Evolutionary conservation across 2,797 vertebrate species (phyloP).

Genomic region (Neosilurus hyrtlii): DNA sequence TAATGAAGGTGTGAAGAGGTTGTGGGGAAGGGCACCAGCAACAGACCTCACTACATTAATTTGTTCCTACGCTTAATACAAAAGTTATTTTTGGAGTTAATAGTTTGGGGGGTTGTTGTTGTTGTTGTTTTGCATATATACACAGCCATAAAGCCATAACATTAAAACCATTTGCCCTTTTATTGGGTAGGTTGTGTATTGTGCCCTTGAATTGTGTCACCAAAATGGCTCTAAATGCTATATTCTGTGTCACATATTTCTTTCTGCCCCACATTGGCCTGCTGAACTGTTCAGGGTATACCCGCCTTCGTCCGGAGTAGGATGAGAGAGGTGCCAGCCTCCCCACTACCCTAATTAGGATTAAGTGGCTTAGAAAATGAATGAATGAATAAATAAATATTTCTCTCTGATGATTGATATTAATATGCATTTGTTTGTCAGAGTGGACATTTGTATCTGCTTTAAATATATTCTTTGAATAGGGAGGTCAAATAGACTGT

Average conservation of each 20-base stretch:
- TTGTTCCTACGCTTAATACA: not conserved
- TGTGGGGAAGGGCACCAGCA: not conserved
- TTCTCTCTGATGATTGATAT: not conserved
- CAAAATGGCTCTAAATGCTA: not conserved
- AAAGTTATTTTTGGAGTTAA: not conserved
- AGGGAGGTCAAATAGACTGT: not conserved
- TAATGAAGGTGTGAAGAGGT: conserved; percentile 6
- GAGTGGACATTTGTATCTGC: not conserved
- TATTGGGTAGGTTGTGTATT: no score
- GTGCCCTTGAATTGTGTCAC: no score
- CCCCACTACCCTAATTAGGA: no score
- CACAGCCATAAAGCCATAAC: no score
- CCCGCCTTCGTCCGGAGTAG: no score
- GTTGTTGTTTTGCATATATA: not conserved
- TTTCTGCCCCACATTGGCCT: no score
- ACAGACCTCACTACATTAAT: not conserved
- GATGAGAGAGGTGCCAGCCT: no score
- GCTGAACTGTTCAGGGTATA: no score
- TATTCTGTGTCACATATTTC: no score
- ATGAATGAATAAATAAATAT: no score
- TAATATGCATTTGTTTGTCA: not conserved
- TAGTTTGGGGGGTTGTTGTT: not conserved
- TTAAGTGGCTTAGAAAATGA: no score
- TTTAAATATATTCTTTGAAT: not conserved
- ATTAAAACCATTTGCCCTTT: no score